Evolutionary conservation across 2,113 vertebrate genomes (phyloP).

Genomic region (Oncorhynchus tshawytscha): DNA sequence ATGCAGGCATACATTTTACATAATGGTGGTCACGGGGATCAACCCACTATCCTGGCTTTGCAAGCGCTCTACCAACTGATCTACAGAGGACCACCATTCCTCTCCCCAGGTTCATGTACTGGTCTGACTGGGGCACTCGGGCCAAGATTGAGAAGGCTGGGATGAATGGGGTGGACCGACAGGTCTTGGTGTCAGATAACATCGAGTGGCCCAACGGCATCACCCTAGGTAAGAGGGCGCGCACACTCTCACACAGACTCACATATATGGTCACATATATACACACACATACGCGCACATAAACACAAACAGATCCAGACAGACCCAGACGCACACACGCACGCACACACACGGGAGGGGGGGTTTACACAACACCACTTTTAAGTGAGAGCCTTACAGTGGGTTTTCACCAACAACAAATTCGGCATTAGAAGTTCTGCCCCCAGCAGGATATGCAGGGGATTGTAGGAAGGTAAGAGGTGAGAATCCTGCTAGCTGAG

Average conservation of each 20-base stretch:
- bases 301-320: too few relatives aligned
- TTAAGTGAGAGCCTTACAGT: too few relatives aligned
- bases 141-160: slow-evolving; percentile 97
- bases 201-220: slow-evolving; percentile 99
- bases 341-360: background rate
- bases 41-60: background rate
- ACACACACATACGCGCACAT: too few relatives aligned
- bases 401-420: too few relatives aligned
- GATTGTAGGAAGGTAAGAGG: too few relatives aligned
- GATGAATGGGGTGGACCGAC: slow-evolving; percentile 89
- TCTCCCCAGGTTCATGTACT: slow-evolving; percentile 90
- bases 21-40: too few relatives aligned
- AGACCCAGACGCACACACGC: too few relatives aligned
- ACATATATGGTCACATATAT: background rate
- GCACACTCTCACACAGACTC: background rate
- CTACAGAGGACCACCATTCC: background rate
- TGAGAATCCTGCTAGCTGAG: too few relatives aligned
- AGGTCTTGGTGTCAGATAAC: slow-evolving; percentile 85
- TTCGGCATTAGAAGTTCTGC: too few relatives aligned
- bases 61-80: background rate
- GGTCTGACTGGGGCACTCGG: slow-evolving; percentile 94
- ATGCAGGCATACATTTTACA: too few relatives aligned
- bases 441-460: too few relatives aligned
- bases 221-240: slow-evolving; percentile 80
- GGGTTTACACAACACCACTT: too few relatives aligned